phyloP scores from a whole-genome alignment of 2,113 vertebrate species.

The Puffinus mauretanicus region DNA sequence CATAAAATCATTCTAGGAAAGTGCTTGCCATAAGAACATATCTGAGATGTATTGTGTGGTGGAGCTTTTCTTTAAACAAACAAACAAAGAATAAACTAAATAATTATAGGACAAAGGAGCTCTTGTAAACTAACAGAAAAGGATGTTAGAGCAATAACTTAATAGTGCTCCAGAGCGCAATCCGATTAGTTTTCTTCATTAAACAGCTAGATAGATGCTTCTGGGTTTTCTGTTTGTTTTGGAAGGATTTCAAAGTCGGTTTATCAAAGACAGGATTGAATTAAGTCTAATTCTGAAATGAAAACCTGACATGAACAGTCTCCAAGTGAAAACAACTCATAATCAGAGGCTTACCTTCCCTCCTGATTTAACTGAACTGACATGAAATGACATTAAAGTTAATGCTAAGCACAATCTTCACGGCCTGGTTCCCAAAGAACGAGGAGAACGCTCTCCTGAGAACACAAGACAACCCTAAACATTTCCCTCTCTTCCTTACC shows the following conservation, averaged over 20 bases:
- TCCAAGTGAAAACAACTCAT: background rate
- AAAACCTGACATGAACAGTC: background rate
- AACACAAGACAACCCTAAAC: background rate
- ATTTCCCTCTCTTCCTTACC: background rate
- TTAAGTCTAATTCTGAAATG: background rate
- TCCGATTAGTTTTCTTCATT: background rate
- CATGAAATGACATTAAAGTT: background rate
- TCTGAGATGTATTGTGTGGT: background rate
- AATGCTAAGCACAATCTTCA: background rate
- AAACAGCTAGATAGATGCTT: background rate
- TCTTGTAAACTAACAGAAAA: background rate
- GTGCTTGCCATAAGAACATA: background rate
- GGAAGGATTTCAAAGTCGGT: background rate
- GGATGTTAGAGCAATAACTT: background rate
- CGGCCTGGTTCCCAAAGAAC: background rate
- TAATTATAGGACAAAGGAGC: background rate
- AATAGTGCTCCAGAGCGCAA: background rate
- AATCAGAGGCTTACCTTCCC: background rate
- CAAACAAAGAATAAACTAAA: background rate
- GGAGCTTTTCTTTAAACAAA: background rate
- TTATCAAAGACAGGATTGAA: background rate
- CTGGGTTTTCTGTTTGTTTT: background rate
- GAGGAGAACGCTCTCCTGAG: background rate
- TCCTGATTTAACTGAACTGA: background rate
- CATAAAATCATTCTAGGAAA: background rate